These are phyloP conservation scores for Himalopsyche phryganea DNA, from an alignment of 1,140 invertebrate species.

Conservation along the genomic window DNA sequence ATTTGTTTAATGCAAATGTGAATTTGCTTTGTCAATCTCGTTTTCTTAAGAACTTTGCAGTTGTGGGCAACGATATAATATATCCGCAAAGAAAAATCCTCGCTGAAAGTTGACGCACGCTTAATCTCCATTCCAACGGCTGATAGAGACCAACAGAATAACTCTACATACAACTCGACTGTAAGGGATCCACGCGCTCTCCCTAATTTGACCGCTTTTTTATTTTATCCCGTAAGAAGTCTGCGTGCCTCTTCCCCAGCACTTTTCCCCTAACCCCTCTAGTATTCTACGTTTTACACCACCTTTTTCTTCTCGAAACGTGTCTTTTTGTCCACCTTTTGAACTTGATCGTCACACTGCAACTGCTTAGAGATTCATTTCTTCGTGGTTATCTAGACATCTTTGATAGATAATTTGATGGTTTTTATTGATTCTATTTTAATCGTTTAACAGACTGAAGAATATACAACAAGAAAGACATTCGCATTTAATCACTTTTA, in stretches of 20 bases:
- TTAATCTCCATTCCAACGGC: neutral
- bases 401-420: no score
- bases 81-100: no score
- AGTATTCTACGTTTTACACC: neutral
- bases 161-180: neutral
- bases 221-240: conserved; percentile 11
- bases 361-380: no score
- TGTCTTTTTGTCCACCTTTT: neutral
- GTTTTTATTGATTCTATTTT: no score
- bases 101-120: neutral
- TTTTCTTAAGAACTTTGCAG: no score
- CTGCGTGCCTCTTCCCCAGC: neutral
- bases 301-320: neutral
- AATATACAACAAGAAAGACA: no score
- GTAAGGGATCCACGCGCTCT: conserved; percentile 9
- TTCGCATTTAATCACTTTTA: no score
- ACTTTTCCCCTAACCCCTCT: neutral
- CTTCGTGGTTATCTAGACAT: no score
- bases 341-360: neutral
- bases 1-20: no score
- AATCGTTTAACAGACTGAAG: no score
- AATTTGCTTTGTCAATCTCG: no score
- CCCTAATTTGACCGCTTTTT: conserved; percentile 15
- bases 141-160: conserved; percentile 2
- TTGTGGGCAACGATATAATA: no score